A percentile compares a stretch with the other conserved stretches of the same genome.
Conservation (phyloP, 2,888 invertebrate species). For the Mycalesis mineus region DNA sequence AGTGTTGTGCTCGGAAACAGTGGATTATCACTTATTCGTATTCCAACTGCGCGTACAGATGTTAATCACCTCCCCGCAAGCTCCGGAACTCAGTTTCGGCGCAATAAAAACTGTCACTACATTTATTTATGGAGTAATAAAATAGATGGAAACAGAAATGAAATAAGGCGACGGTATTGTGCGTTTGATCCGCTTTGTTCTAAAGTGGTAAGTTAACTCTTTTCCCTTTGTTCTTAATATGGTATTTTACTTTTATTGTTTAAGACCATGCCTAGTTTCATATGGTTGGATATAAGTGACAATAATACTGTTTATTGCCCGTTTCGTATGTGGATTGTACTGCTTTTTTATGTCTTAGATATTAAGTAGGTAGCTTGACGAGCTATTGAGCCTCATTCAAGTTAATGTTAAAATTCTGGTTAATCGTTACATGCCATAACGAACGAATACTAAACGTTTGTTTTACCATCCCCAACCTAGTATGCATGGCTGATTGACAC, state of each 20-base stretch:
- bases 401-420: no score
- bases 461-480: no score
- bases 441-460: no score
- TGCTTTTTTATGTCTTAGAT: no score
- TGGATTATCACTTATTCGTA: constrained; percentile 49
- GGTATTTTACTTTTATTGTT: not conserved
- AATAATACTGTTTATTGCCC: no score
- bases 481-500: no score
- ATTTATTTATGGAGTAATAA: constrained; percentile 70
- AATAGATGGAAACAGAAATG: constrained; percentile 54
- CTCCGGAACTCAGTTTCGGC: constrained; percentile 55
- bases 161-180: constrained; percentile 23
- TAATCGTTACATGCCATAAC: no score
- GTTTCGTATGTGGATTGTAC: no score
- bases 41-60: constrained; percentile 52
- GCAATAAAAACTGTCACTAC: constrained; percentile 71
- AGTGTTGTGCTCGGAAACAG: constrained; percentile 35
- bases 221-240: constrained; percentile 2
- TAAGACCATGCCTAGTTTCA: no score
- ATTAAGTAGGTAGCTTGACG: no score
- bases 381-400: no score
- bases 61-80: constrained; percentile 57
- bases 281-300: no score
- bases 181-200: constrained; percentile 7
- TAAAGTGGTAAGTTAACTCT: constrained; percentile 3